phyloP scores from a whole-genome alignment of 1,140 invertebrate genomes.

The Leptinotarsa undecemlineata region DNA sequence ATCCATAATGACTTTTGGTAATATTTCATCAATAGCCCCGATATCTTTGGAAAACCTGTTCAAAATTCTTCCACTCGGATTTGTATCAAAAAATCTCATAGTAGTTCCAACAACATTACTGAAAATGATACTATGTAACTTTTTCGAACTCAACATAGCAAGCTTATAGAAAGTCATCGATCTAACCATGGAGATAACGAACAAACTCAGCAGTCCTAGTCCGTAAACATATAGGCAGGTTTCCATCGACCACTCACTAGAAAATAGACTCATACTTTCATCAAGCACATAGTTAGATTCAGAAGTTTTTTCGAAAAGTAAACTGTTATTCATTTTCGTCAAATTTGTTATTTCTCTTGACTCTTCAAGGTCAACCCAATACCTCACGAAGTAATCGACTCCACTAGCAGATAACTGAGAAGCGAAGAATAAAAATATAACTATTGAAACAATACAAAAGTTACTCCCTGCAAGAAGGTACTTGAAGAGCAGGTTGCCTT shows the following conservation, averaged over 20 bases:
- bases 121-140: slow-evolving; percentile 71
- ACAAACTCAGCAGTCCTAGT: slow-evolving; percentile 56
- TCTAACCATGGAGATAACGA: slow-evolving; percentile 56
- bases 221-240: slow-evolving; percentile 59
- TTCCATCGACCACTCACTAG: slow-evolving; percentile 37
- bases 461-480: slow-evolving; percentile 73
- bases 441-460: slow-evolving; percentile 59
- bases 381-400: slow-evolving; percentile 78
- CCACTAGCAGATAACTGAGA: slow-evolving; percentile 66
- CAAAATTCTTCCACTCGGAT: slow-evolving; percentile 65
- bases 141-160: slow-evolving; percentile 66
- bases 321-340: background rate
- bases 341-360: slow-evolving; percentile 9
- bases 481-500: slow-evolving; percentile 50
- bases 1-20: slow-evolving; percentile 69
- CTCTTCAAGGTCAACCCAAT: slow-evolving; percentile 63
- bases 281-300: background rate
- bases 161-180: slow-evolving; percentile 66
- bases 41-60: slow-evolving; percentile 56
- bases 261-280: background rate
- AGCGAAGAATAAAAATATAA: slow-evolving; percentile 65
- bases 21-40: slow-evolving; percentile 66
- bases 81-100: slow-evolving; percentile 84
- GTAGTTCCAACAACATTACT: slow-evolving; percentile 60
- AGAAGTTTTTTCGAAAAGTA: background rate